These are phyloP conservation scores for Salvelinus alpinus DNA, from an alignment of 2,113 vertebrate species.

Conservation along the genomic window DNA sequence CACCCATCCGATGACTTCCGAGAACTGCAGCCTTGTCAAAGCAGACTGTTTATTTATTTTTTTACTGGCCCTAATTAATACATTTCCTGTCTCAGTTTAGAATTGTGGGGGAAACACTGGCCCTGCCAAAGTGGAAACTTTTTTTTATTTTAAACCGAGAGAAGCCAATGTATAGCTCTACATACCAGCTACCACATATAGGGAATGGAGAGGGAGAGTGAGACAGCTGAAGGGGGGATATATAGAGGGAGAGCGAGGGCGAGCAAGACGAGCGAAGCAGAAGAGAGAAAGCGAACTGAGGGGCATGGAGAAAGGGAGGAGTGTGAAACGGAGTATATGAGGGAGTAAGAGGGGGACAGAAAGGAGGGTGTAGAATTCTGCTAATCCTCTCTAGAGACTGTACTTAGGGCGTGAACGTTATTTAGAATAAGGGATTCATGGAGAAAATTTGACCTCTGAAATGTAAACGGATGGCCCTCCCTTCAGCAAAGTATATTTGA, in stretches of 20 bases:
- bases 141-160: not conserved
- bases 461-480: no score
- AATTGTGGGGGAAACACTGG: slow-evolving; percentile 7
- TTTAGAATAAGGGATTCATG: no score
- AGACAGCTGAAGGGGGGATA: not conserved
- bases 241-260: not conserved
- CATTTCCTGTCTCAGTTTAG: slow-evolving; percentile 21
- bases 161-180: slow-evolving; percentile 2
- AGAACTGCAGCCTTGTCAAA: slow-evolving; percentile 13
- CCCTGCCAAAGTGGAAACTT: not conserved
- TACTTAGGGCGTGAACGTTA: not conserved
- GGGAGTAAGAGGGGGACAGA: slow-evolving; percentile 14
- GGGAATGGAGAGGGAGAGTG: not conserved
- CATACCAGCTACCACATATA: not conserved
- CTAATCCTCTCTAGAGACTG: slow-evolving; percentile 30
- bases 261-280: not conserved
- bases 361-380: slow-evolving; percentile 13
- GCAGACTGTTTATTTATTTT: not conserved
- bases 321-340: not conserved
- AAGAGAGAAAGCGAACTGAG: slow-evolving; percentile 21
- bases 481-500: no score
- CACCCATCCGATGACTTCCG: slow-evolving; percentile 9
- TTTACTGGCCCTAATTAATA: slow-evolving; percentile 26
- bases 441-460: no score
- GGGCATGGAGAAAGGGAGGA: not conserved